These are phyloP conservation scores for Tautogolabrus adspersus DNA, from an alignment of 2,113 vertebrate genomes.

Conservation along the genomic window DNA sequence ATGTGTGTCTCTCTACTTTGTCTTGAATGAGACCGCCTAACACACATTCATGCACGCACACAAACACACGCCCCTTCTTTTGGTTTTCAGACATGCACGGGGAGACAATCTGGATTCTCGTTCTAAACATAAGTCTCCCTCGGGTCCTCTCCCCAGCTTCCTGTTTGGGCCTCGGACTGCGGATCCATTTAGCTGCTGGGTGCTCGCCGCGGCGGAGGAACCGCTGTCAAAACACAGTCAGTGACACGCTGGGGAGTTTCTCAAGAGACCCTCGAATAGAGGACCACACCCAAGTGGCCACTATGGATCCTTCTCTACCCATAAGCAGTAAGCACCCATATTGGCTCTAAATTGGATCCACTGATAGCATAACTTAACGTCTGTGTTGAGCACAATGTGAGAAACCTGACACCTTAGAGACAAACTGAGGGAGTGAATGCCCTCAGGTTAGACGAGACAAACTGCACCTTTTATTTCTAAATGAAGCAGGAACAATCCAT, in stretches of 20 bases:
- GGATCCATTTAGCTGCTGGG: slow-evolving; percentile 47
- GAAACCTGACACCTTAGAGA: slow-evolving; percentile 46
- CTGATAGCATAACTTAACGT: slow-evolving; percentile 11
- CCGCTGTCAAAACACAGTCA: slow-evolving; percentile 66
- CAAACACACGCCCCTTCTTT: slow-evolving; percentile 47
- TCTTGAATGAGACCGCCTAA: slow-evolving; percentile 37
- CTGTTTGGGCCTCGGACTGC: slow-evolving; percentile 75
- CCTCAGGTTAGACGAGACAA: background rate
- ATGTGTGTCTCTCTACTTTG: slow-evolving; percentile 25
- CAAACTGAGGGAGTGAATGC: slow-evolving; percentile 31
- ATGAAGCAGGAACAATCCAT: background rate
- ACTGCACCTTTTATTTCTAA: background rate
- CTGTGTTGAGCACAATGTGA: slow-evolving; percentile 33
- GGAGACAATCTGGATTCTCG: slow-evolving; percentile 72
- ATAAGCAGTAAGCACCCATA: slow-evolving; percentile 45
- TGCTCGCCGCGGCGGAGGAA: slow-evolving; percentile 34
- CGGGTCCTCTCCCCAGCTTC: slow-evolving; percentile 71
- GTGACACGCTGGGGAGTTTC: slow-evolving; percentile 45
- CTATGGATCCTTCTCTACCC: slow-evolving; percentile 9
- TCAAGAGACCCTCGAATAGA: slow-evolving; percentile 45
- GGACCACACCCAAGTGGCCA: slow-evolving; percentile 51
- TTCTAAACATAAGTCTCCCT: slow-evolving; percentile 71
- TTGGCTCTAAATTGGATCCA: slow-evolving; percentile 49
- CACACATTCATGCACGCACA: slow-evolving; percentile 17
- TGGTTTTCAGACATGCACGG: slow-evolving; percentile 48